Evolutionary conservation across 2,797 vertebrate genomes (phyloP).

Genomic region (Eleutherodactylus coqui): DNA sequence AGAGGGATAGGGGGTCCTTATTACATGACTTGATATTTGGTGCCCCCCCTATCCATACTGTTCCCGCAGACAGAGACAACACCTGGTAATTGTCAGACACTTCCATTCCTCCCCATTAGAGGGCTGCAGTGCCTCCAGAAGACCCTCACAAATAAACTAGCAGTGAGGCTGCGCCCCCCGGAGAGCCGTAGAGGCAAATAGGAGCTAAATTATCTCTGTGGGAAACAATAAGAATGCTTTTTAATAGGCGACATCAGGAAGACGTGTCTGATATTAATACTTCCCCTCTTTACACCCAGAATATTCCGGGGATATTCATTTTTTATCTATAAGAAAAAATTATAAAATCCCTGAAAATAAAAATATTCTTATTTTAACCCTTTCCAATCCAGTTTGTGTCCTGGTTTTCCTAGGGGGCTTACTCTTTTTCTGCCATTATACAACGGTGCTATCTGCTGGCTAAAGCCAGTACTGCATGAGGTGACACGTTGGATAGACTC

Average conservation of each 20-base stretch:
- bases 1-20: not conserved
- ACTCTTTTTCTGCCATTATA: too few species aligned
- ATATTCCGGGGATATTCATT: not conserved
- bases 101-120: constrained; percentile 48
- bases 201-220: constrained; percentile 44
- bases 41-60: not conserved
- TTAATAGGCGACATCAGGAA: constrained; percentile 54
- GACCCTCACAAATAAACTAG: constrained; percentile 57
- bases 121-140: constrained; percentile 41
- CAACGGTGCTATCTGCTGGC: too few species aligned
- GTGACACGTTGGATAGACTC: too few species aligned
- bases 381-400: too few species aligned
- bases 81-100: constrained; percentile 33
- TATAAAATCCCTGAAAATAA: not conserved
- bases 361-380: too few species aligned
- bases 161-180: constrained; percentile 17
- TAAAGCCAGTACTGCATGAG: too few species aligned
- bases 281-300: constrained; percentile 6
- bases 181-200: constrained; percentile 38
- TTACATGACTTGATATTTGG: not conserved
- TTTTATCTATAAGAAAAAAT: too few species aligned
- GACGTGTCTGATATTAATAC: constrained; percentile 41
- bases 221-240: constrained; percentile 56
- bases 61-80: constrained; percentile 2
- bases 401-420: too few species aligned